Conservation (phyloP, 2,888 invertebrate species). For the Cetonia aurata region DNA sequence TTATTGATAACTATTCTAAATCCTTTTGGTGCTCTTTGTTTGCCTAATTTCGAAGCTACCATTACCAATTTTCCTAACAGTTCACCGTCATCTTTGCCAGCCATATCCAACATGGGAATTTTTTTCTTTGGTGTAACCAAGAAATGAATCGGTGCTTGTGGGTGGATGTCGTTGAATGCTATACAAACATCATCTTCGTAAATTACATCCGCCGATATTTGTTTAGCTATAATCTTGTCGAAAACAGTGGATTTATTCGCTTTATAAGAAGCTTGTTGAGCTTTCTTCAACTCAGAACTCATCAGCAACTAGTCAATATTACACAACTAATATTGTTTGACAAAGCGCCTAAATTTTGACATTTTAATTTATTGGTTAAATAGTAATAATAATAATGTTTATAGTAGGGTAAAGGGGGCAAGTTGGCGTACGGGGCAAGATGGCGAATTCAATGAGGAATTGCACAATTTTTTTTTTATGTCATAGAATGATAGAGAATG, state of each 20-base stretch:
- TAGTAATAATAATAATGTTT: too few relatives aligned
- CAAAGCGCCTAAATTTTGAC: too few relatives aligned
- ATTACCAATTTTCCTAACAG: conserved; percentile 77
- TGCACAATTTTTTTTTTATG: too few relatives aligned
- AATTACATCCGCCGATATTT: conserved; percentile 84
- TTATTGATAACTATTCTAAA: conserved; percentile 85
- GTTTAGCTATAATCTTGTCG: conserved; percentile 81
- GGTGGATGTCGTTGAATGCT: conserved; percentile 83
- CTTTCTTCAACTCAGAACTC: conserved; percentile 62
- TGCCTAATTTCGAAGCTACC: conserved; percentile 76
- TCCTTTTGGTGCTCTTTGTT: conserved; percentile 74
- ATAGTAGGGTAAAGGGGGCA: too few relatives aligned
- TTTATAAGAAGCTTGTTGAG: conserved; percentile 50
- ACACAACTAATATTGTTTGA: too few relatives aligned
- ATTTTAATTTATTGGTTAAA: too few relatives aligned
- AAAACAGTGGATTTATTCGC: conserved; percentile 58
- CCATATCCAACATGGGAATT: conserved; percentile 75
- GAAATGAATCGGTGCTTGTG: conserved; percentile 88
- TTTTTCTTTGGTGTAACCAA: conserved; percentile 84
- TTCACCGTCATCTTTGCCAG: conserved; percentile 63
- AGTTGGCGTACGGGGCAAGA: too few relatives aligned
- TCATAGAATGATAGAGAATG: too few relatives aligned
- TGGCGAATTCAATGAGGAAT: too few relatives aligned
- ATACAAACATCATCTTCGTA: conserved; percentile 85
- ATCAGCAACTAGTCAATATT: conserved; percentile 56